phyloP scores from a whole-genome alignment of 2,797 vertebrate species.

The Labroides dimidiatus region DNA sequence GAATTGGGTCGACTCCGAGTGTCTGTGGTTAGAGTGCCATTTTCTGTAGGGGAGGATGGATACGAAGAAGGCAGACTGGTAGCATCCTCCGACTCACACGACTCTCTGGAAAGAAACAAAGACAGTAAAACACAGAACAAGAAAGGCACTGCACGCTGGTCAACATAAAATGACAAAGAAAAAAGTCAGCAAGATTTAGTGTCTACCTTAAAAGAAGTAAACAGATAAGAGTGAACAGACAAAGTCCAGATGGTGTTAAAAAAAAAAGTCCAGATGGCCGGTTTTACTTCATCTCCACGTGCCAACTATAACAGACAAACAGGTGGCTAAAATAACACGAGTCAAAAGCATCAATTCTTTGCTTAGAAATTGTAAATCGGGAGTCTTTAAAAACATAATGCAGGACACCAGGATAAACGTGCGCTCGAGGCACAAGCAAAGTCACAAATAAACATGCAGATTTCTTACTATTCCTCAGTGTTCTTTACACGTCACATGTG shows the following conservation, averaged over 20 bases:
- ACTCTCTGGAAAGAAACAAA: slow-evolving; percentile 86
- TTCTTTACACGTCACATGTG: slow-evolving; percentile 41
- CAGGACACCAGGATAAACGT: not conserved
- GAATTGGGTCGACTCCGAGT: slow-evolving; percentile 88
- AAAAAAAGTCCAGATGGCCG: slow-evolving; percentile 21
- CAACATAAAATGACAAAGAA: slow-evolving; percentile 16
- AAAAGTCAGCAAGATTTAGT: slow-evolving; percentile 15
- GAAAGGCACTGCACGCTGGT: not conserved
- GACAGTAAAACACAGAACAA: slow-evolving; percentile 33
- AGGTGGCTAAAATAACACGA: slow-evolving; percentile 29
- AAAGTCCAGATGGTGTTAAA: slow-evolving; percentile 39
- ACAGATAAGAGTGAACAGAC: slow-evolving; percentile 27
- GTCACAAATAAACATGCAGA: slow-evolving; percentile 44
- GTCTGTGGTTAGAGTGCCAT: slow-evolving; percentile 87
- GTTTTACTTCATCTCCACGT: slow-evolving; percentile 23
- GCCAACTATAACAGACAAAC: slow-evolving; percentile 29
- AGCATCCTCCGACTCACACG: slow-evolving; percentile 93
- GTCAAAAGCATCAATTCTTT: slow-evolving; percentile 12
- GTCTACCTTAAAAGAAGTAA: slow-evolving; percentile 7
- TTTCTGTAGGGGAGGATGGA: slow-evolving; percentile 91
- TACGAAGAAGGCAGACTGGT: slow-evolving; percentile 89
- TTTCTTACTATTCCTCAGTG: slow-evolving; percentile 47
- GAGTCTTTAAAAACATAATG: slow-evolving; percentile 20
- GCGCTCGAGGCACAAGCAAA: slow-evolving; percentile 20
- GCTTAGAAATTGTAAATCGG: slow-evolving; percentile 23